These are phyloP conservation scores for Mythimna loreyi DNA, from an alignment of 2,888 invertebrate species.

Conservation along the genomic window DNA sequence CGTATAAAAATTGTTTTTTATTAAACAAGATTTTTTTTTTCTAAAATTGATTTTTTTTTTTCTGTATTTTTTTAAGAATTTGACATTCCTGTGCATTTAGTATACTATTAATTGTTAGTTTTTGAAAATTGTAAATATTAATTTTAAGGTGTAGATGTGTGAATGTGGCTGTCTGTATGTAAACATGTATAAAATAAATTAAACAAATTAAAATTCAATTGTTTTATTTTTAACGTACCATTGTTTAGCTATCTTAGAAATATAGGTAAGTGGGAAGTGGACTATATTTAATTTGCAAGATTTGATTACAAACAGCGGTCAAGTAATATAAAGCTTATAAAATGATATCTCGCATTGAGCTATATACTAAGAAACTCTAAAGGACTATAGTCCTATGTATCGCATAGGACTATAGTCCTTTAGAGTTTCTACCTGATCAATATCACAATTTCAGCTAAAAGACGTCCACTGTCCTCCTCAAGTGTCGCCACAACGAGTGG, in stretches of 20 bases:
- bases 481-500: no score
- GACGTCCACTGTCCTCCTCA: no score
- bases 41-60: background rate
- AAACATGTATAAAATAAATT: constrained; percentile 49
- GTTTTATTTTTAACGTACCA: constrained; percentile 32
- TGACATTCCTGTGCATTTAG: constrained; percentile 87
- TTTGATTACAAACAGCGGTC: no score
- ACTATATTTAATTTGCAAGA: no score
- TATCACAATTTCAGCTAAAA: no score
- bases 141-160: constrained; percentile 66
- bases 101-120: constrained; percentile 64
- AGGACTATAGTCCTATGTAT: no score
- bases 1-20: constrained; percentile 52
- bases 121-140: constrained; percentile 72
- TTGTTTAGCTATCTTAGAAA: background rate
- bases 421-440: background rate
- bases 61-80: constrained; percentile 58
- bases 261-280: no score
- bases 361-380: no score
- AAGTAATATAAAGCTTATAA: no score
- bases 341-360: background rate
- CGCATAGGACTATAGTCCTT: background rate
- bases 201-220: constrained; percentile 35
- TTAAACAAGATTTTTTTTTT: no score
- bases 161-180: constrained; percentile 67